phyloP scores from a whole-genome alignment of 2,113 vertebrate genomes.

The Tympanuchus pallidicinctus region DNA sequence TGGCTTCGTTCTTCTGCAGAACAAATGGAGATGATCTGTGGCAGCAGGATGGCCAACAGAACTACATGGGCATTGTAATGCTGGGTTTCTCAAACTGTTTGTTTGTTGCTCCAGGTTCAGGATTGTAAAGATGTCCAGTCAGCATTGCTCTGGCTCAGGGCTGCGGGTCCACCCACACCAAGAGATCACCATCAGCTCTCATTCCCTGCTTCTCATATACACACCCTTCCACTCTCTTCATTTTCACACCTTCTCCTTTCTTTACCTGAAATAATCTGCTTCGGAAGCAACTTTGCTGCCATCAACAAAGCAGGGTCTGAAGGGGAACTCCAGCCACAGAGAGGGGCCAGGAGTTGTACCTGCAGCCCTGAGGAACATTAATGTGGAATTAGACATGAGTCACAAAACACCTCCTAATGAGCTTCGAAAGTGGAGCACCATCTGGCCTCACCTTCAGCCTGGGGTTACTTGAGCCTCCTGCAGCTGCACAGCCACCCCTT shows the following conservation, averaged over 20 bases:
- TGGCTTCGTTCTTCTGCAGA: not conserved
- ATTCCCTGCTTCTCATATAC: not conserved
- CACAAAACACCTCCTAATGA: slow-evolving; percentile 22
- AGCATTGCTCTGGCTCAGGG: not conserved
- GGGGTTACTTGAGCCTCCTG: not conserved
- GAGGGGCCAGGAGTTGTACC: not conserved
- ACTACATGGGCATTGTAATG: not conserved
- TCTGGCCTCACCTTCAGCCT: not conserved
- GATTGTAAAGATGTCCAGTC: not conserved
- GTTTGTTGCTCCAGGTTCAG: not conserved
- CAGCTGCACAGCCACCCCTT: fast-evolving
- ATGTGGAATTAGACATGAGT: not conserved
- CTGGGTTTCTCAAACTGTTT: fast-evolving
- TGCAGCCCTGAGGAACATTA: not conserved
- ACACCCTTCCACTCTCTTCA: not conserved
- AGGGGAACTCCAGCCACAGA: not conserved
- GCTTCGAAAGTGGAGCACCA: not conserved
- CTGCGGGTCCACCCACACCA: not conserved
- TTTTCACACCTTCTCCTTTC: not conserved
- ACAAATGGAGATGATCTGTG: not conserved
- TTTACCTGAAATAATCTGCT: not conserved
- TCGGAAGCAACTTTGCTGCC: not conserved
- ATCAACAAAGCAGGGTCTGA: not conserved
- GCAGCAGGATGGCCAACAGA: not conserved
- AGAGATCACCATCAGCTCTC: no score